A percentile compares a stretch with the other conserved stretches of the same genome.
Evolutionary conservation across 2,113 vertebrate species (phyloP).

Genomic region (Pseudorasbora parva): DNA sequence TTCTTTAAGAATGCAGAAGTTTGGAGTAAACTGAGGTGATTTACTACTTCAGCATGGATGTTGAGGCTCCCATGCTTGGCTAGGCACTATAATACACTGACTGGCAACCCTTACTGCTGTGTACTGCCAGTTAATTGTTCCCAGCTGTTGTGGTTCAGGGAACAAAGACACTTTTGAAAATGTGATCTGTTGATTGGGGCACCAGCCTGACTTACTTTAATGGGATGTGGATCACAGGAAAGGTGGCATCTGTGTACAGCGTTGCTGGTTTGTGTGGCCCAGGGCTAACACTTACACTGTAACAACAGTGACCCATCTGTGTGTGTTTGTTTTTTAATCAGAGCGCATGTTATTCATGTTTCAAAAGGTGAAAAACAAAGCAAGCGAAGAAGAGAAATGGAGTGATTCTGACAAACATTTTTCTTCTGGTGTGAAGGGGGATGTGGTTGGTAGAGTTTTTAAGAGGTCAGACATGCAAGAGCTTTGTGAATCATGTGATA

Average conservation of each 20-base stretch:
- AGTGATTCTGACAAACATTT: not conserved
- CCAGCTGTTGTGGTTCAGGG: constrained; percentile 71
- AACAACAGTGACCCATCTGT: constrained; percentile 52
- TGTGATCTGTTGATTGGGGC: constrained; percentile 75
- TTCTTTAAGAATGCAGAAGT: not conserved
- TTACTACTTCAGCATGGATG: constrained; percentile 53
- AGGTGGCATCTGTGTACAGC: constrained; percentile 74
- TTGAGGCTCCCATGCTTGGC: constrained; percentile 59
- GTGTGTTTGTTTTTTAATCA: constrained; percentile 43
- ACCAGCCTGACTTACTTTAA: constrained; percentile 69
- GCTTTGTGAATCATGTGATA: not conserved
- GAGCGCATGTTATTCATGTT: constrained; percentile 31
- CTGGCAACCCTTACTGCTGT: constrained; percentile 68
- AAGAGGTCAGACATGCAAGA: not conserved
- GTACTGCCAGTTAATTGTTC: constrained; percentile 76
- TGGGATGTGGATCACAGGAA: constrained; percentile 73
- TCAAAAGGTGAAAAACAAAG: not conserved
- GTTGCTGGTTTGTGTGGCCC: constrained; percentile 54
- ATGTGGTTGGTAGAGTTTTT: not conserved
- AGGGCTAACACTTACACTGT: constrained; percentile 39
- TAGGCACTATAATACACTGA: constrained; percentile 61
- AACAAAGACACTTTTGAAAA: constrained; percentile 80
- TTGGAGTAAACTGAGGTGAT: constrained; percentile 45
- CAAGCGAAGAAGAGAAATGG: not conserved
- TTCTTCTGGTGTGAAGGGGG: not conserved